A percentile compares a stretch with the other conserved stretches of the same genome.
Evolutionary conservation across 2,113 vertebrate species (phyloP).

Genomic region (Hypocryptadius cinnamomeus): DNA sequence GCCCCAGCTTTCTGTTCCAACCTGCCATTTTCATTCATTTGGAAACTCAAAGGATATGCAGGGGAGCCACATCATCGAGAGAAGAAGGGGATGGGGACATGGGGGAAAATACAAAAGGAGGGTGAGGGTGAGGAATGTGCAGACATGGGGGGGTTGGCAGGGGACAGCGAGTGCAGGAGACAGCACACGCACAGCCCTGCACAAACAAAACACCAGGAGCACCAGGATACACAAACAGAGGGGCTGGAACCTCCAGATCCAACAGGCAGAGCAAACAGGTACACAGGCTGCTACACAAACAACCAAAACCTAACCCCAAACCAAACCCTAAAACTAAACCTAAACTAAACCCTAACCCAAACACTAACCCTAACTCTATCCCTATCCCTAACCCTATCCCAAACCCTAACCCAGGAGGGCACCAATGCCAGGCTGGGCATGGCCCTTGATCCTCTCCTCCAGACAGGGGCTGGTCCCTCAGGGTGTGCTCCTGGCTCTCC

Average conservation of each 20-base stretch:
- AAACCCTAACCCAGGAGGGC: rapidly evolving
- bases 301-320: no score
- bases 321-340: no score
- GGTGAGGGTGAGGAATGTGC: rapidly evolving
- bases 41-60: neutral
- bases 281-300: neutral
- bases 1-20: neutral
- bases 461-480: rapidly evolving
- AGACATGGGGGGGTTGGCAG: neutral
- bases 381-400: neutral
- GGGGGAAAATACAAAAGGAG: neutral
- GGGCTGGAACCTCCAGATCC: neutral
- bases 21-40: neutral
- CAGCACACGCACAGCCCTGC: neutral
- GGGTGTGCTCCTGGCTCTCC: neutral
- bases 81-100: neutral
- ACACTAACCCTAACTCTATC: no score
- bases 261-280: rapidly evolving
- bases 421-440: rapidly evolving
- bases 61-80: neutral
- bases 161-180: neutral
- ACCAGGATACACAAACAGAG: neutral
- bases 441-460: rapidly evolving
- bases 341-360: no score
- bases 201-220: neutral